A percentile compares a stretch with the other conserved stretches of the same genome.
Evolutionary conservation across 2,113 vertebrate genomes (phyloP).

Genomic region (Sapayoa aenigma): DNA sequence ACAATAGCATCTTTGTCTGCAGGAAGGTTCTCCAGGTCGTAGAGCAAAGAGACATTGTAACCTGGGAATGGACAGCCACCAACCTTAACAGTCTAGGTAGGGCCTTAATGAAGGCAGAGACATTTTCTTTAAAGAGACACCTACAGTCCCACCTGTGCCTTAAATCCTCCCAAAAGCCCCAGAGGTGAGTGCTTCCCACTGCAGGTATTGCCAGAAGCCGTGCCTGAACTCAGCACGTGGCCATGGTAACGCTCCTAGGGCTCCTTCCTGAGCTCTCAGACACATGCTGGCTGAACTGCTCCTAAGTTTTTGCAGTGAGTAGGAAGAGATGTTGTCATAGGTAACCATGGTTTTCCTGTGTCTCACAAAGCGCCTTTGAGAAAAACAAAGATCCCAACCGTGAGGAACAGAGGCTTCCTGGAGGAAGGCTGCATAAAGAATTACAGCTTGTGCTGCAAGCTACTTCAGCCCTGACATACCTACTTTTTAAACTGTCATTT

Average conservation of each 20-base stretch:
- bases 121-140: background rate
- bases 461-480: background rate
- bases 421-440: slow-evolving; percentile 17
- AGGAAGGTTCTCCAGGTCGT: slow-evolving; percentile 90
- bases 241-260: background rate
- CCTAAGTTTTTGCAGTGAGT: slow-evolving; percentile 37
- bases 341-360: slow-evolving; percentile 70
- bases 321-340: slow-evolving; percentile 65
- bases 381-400: slow-evolving; percentile 42
- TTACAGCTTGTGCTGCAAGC: slow-evolving; percentile 1
- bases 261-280: background rate
- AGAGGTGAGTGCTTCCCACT: background rate
- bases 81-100: background rate
- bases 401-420: background rate
- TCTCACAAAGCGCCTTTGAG: slow-evolving; percentile 1
- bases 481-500: background rate
- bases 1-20: slow-evolving; percentile 86
- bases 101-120: background rate
- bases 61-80: slow-evolving; percentile 63
- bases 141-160: background rate
- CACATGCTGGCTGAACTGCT: slow-evolving; percentile 29
- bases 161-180: background rate
- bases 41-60: slow-evolving; percentile 89
- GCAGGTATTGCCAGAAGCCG: background rate
- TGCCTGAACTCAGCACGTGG: fast-evolving